Conservation (phyloP, 2,888 invertebrate genomes). For the Harpalus rubripes region DNA sequence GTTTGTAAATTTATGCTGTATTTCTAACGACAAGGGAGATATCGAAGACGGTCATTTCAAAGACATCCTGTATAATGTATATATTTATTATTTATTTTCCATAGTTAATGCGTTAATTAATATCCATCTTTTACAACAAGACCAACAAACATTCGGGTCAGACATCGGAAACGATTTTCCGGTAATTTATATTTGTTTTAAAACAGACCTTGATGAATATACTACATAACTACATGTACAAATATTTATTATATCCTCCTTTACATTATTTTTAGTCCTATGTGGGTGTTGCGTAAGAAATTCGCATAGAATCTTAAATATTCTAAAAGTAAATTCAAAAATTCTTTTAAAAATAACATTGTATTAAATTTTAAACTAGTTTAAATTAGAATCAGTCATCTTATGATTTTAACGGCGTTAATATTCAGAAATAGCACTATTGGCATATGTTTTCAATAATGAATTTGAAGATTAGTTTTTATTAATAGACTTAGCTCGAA, state of each 20-base stretch:
- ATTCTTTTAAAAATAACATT: neutral
- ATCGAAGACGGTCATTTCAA: too few species aligned
- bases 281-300: slow-evolving; percentile 2
- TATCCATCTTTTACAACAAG: neutral
- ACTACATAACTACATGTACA: slow-evolving; percentile 23
- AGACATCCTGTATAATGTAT: too few species aligned
- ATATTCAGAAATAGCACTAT: slow-evolving; percentile 14
- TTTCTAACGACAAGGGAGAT: too few species aligned
- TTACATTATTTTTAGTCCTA: slow-evolving; percentile 18
- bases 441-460: slow-evolving; percentile 20
- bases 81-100: too few species aligned
- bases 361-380: neutral
- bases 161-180: slow-evolving; percentile 36
- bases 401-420: slow-evolving; percentile 10
- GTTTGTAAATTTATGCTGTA: too few species aligned
- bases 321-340: neutral
- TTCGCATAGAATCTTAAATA: neutral
- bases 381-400: slow-evolving; percentile 9
- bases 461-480: neutral
- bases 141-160: slow-evolving; percentile 12
- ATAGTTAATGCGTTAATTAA: too few species aligned
- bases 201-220: slow-evolving; percentile 31
- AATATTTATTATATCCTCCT: slow-evolving; percentile 39
- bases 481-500: slow-evolving; percentile 27
- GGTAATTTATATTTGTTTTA: slow-evolving; percentile 18